A percentile compares a stretch with the other conserved stretches of the same genome.
Conservation (phyloP, 2,888 invertebrate species). For the Iphiclides podalirius region DNA sequence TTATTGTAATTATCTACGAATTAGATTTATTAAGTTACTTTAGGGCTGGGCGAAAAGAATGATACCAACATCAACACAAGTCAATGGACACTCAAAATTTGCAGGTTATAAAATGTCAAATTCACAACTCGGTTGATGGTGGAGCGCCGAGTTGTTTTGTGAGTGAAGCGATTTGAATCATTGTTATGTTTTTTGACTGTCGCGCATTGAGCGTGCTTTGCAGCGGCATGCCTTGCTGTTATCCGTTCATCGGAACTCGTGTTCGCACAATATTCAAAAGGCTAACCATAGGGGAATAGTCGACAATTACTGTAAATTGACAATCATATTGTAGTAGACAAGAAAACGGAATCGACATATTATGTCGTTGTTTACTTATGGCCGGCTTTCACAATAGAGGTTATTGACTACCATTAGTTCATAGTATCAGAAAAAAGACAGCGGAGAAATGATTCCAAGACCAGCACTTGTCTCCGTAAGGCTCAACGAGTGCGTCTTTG, state of each 20-base stretch:
- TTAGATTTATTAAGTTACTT: too few relatives aligned
- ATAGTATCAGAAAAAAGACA: too few relatives aligned
- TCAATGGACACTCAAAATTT: background rate
- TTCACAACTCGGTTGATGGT: slow-evolving; percentile 1
- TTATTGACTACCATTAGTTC: too few relatives aligned
- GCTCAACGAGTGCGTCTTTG: background rate
- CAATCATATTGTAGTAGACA: too few relatives aligned
- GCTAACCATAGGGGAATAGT: too few relatives aligned
- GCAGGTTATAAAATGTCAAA: slow-evolving; percentile 5
- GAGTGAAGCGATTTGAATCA: slow-evolving; percentile 35
- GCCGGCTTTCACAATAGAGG: too few relatives aligned
- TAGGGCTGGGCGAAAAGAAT: too few relatives aligned
- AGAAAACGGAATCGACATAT: too few relatives aligned
- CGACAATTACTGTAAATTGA: too few relatives aligned
- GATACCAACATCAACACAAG: background rate
- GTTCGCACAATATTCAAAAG: background rate
- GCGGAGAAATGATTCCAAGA: too few relatives aligned
- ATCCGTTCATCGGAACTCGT: slow-evolving; percentile 15
- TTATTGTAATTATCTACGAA: too few relatives aligned
- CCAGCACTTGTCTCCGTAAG: background rate
- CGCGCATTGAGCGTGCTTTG: slow-evolving; percentile 32
- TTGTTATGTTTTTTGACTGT: slow-evolving; percentile 29
- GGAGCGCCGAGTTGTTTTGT: slow-evolving; percentile 29
- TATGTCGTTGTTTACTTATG: too few relatives aligned
- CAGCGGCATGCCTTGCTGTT: slow-evolving; percentile 35